A percentile compares a stretch with the other conserved stretches of the same genome.
Conservation (phyloP, 2,888 invertebrate genomes). For the Synanthedon tipuliformis region DNA sequence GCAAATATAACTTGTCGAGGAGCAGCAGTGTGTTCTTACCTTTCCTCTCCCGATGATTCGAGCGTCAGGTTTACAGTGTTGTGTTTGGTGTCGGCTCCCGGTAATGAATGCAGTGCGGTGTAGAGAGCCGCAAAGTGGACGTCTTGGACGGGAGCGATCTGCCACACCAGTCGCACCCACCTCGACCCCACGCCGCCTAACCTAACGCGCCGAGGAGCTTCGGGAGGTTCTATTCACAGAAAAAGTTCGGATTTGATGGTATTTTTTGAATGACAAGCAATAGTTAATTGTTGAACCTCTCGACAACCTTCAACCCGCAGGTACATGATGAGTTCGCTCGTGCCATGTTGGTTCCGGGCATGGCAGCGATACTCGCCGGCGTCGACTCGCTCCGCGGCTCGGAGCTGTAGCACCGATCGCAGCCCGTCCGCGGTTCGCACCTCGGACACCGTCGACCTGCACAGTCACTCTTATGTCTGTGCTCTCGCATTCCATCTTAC, state of each 20-base stretch:
- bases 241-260: not conserved
- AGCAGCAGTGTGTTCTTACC: conserved; percentile 9
- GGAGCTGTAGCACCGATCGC: conserved; percentile 75
- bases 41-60: conserved; percentile 14
- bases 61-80: conserved; percentile 30
- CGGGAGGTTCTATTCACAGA: conserved; percentile 71
- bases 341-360: conserved; percentile 77
- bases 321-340: conserved; percentile 73
- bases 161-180: conserved; percentile 72
- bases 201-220: conserved; percentile 69
- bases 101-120: conserved; percentile 27
- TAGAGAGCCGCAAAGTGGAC: conserved; percentile 23
- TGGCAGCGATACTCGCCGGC: conserved; percentile 79
- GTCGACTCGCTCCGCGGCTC: conserved; percentile 75
- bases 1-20: too few species aligned
- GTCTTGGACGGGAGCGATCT: conserved; percentile 5
- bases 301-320: conserved; percentile 74
- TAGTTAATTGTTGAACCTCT: not conserved
- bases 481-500: not conserved
- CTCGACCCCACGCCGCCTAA: conserved; percentile 72
- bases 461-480: not conserved
- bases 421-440: conserved; percentile 74
- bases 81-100: conserved; percentile 16
- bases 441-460: conserved; percentile 72
- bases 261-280: not conserved